Evolutionary conservation across 2,797 vertebrate genomes (phyloP).

Genomic region (Bufotes viridis): DNA sequence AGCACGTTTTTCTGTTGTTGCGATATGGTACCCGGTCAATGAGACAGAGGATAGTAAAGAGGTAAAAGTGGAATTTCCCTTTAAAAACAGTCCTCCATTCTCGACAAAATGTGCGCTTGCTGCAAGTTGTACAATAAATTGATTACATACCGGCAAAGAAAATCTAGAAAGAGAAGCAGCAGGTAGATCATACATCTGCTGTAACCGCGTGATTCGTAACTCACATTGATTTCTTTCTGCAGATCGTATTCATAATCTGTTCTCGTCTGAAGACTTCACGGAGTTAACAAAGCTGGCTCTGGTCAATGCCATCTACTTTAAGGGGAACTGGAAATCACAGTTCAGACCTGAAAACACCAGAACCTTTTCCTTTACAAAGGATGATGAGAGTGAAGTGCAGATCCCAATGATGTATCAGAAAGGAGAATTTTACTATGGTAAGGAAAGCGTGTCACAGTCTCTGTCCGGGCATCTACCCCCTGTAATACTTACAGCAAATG

Average conservation of each 20-base stretch:
- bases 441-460: constrained; percentile 41
- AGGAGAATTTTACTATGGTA: constrained; percentile 98
- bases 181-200: neutral
- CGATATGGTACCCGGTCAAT: neutral
- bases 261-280: constrained; percentile 89
- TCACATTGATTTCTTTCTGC: neutral
- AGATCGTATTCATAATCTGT: constrained; percentile 91
- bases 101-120: neutral
- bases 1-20: neutral
- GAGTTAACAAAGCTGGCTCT: constrained; percentile 86
- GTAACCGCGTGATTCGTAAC: neutral
- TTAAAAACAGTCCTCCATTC: neutral
- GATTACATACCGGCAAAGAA: too few species aligned
- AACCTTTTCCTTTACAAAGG: constrained; percentile 96
- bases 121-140: neutral
- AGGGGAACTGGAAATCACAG: constrained; percentile 97
- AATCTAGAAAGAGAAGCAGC: too few species aligned
- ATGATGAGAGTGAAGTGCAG: constrained; percentile 96
- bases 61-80: neutral
- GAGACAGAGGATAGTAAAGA: neutral
- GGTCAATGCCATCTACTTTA: constrained; percentile 94
- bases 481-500: neutral
- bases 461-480: neutral
- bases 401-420: constrained; percentile 99
- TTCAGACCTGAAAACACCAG: constrained; percentile 96